Conservation (phyloP, 1,140 invertebrate genomes). For the Orussus abietinus region DNA sequence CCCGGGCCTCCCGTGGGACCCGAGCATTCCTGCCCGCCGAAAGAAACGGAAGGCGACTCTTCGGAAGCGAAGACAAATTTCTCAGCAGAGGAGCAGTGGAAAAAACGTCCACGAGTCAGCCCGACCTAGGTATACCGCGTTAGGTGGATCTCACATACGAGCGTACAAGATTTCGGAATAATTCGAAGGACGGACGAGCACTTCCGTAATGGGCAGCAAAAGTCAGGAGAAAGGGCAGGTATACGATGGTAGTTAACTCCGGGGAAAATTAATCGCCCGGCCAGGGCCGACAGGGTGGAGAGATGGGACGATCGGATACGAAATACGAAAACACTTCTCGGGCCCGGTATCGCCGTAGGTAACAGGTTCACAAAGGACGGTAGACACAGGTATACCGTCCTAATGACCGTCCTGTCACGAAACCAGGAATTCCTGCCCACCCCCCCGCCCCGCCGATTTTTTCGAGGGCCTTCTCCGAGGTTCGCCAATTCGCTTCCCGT, state of each 20-base stretch:
- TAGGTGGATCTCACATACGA: slow-evolving; percentile 14
- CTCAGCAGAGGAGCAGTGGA: no score
- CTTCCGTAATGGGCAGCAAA: slow-evolving; percentile 1
- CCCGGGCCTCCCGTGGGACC: no score
- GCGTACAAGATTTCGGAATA: background rate
- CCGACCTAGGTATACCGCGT: no score
- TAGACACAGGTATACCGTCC: slow-evolving; percentile 43
- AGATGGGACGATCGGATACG: slow-evolving; percentile 50
- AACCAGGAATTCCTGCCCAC: no score
- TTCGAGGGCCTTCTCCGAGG: no score
- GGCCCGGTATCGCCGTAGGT: slow-evolving; percentile 37
- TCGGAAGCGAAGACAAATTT: no score
- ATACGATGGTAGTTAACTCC: slow-evolving; percentile 41
- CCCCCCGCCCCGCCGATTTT: no score
- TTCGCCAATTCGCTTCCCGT: slow-evolving; percentile 8
- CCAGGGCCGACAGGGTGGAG: slow-evolving; percentile 16
- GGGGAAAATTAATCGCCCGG: slow-evolving; percentile 47
- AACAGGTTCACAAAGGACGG: slow-evolving; percentile 33
- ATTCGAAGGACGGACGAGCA: background rate
- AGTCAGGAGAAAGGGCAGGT: slow-evolving; percentile 17
- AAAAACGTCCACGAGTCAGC: no score
- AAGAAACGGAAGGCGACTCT: no score
- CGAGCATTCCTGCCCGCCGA: no score
- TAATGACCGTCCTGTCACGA: no score
- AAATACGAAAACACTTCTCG: slow-evolving; percentile 48